Conservation (phyloP, 2,888 invertebrate genomes). For the Cataglyphis altisquamis region DNA sequence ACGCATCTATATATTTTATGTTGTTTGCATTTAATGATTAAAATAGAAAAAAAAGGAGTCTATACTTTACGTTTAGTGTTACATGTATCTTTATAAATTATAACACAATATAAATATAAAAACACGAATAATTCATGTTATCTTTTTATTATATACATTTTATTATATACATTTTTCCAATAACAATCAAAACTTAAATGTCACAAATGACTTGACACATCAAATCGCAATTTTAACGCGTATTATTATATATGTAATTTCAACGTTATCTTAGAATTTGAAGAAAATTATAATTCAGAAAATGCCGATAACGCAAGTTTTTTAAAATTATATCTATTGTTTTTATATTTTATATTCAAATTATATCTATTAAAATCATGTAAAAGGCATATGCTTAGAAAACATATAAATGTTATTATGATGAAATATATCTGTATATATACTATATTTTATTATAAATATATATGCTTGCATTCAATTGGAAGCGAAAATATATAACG, state of each 20-base stretch:
- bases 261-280: not conserved
- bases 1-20: not conserved
- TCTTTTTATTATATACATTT: not conserved
- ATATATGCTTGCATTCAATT: too few species aligned
- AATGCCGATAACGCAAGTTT: not conserved
- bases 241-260: too few species aligned
- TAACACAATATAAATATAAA: slow-evolving; percentile 25
- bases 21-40: not conserved
- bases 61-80: slow-evolving; percentile 25
- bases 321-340: not conserved
- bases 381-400: too few species aligned
- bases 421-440: too few species aligned
- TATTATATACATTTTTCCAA: not conserved
- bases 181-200: too few species aligned
- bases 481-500: too few species aligned
- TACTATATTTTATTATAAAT: too few species aligned
- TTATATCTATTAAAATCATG: too few species aligned
- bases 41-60: not conserved
- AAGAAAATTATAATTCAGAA: not conserved
- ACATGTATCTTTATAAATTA: slow-evolving; percentile 14
- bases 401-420: too few species aligned
- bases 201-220: too few species aligned
- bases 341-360: too few species aligned
- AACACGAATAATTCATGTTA: not conserved
- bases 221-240: too few species aligned